phyloP scores from a whole-genome alignment of 2,888 invertebrate species.

The Nysson spinosus region DNA sequence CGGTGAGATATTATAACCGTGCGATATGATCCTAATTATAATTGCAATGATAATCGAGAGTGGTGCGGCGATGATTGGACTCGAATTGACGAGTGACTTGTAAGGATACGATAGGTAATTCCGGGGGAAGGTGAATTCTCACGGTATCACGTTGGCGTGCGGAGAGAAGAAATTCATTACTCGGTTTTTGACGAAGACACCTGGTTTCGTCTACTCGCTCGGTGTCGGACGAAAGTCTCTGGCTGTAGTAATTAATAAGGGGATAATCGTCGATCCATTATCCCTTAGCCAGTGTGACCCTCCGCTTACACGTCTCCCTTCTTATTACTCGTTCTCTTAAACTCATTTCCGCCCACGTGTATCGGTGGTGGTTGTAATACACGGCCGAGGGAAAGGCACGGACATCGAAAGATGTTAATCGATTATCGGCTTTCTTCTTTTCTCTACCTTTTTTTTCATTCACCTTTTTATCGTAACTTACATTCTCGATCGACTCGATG shows the following conservation, averaged over 20 bases:
- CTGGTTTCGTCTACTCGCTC: conserved; percentile 38
- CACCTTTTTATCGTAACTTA: neutral
- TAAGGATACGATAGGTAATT: neutral
- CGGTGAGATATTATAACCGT: too few species aligned
- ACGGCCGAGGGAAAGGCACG: conserved; percentile 2
- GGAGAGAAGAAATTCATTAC: conserved; percentile 12
- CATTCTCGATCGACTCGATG: neutral
- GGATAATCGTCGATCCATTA: conserved; percentile 55
- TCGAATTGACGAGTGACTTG: neutral
- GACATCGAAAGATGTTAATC: conserved; percentile 4
- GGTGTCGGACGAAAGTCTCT: conserved; percentile 28
- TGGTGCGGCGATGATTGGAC: neutral
- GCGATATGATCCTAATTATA: too few species aligned
- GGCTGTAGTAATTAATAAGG: conserved; percentile 54
- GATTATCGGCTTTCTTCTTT: conserved; percentile 6
- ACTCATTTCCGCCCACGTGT: conserved; percentile 58
- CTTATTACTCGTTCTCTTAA: conserved; percentile 12
- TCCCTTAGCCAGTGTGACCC: conserved; percentile 31
- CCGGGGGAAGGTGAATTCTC: conserved; percentile 37
- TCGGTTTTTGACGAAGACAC: conserved; percentile 30
- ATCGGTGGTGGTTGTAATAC: too few species aligned
- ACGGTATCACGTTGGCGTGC: conserved; percentile 18
- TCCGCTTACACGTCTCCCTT: conserved; percentile 6
- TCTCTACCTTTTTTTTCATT: neutral
- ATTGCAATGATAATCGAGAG: conserved; percentile 26